These are phyloP conservation scores for Drosophila ezoana DNA, from an alignment of 2,888 invertebrate species.

Conservation along the genomic window DNA sequence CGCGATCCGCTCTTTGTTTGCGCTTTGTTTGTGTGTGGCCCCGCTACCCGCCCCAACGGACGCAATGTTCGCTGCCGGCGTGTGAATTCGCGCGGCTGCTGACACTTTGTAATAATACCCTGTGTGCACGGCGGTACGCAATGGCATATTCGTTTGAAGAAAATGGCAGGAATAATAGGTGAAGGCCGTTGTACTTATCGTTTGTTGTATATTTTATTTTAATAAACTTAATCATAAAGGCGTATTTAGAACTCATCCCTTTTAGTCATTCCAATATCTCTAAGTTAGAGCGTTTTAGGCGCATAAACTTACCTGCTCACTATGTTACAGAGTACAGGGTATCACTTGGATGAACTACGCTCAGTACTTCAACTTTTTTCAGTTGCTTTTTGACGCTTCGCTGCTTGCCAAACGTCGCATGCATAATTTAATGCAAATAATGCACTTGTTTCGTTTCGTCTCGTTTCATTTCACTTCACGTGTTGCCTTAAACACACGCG, in stretches of 20 bases:
- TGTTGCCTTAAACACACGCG: conserved; percentile 58
- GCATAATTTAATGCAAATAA: conserved; percentile 81
- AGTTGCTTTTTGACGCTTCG: conserved; percentile 53
- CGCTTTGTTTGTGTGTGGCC: conserved; percentile 67
- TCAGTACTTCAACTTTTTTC: conserved; percentile 23
- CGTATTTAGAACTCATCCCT: no score
- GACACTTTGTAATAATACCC: conserved; percentile 64
- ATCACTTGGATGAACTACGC: background rate
- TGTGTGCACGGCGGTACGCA: background rate
- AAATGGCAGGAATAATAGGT: background rate
- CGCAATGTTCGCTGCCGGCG: conserved; percentile 50
- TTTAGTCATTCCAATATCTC: no score
- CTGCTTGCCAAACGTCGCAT: conserved; percentile 64
- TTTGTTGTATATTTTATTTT: no score
- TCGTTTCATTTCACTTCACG: conserved; percentile 76
- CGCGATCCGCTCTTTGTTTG: conserved; percentile 73
- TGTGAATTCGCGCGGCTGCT: conserved; percentile 74
- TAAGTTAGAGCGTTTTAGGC: no score
- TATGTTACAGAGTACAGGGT: conserved; percentile 10
- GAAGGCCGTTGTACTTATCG: no score
- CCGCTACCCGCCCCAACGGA: conserved; percentile 24
- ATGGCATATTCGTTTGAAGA: conserved; percentile 8
- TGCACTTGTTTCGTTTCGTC: conserved; percentile 79
- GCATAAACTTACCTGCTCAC: background rate
- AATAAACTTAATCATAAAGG: no score